Base-by-base conservation (phyloP, 2,113 vertebrate genomes). In the Pterophyllum scalare region DNA sequence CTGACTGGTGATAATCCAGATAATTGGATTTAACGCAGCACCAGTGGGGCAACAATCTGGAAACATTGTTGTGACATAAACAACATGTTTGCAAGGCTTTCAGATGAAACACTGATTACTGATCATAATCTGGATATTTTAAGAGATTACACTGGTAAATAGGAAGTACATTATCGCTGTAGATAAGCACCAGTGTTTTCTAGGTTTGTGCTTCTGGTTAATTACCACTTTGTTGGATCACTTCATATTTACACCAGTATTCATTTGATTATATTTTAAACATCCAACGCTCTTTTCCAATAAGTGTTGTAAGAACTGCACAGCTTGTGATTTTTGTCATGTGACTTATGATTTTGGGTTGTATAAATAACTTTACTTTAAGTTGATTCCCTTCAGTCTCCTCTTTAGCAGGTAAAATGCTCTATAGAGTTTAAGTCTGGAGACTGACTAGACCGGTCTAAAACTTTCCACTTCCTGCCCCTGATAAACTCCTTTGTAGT, bases 1-100 rank as follows among this genome's bases (percentile, higher is more conserved):
- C 46, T 72, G 67, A 24, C 28, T 76, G 38, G 59, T 60, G 31
- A 33, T 60, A 59, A 76, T 52, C 22, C 38, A 80, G 59, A 65
- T 59, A 60, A 81, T 6, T 72, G 57, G 75, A 46, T 76, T 54
- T 54, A 33, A 54, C 17, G 20, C 11, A n/a, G 46, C 67, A 72
- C 6, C 0, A 0, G 46, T 72, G 43, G 19, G 67, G 19, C 26
- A 72, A 72, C 67, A 72, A 72, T 54, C 1, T 54, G 26, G 46
- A 72, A 72, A 31, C 5, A 54, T 33, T 33, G 46, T 54, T 72
- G 67, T 72, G 46, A 54, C 67, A 33, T 72, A 72, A 72, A 54
- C 67, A 72, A 72, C 46, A 54, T 54, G 19, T 54, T 72, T 54
- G 54, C 46, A 33, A 72, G 19, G 19, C 46, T 54, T 33, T 3